A percentile compares a stretch with the other conserved stretches of the same genome.
phyloP scores from a whole-genome alignment of 2,113 vertebrate genomes.

The Zosterops pallidus region DNA sequence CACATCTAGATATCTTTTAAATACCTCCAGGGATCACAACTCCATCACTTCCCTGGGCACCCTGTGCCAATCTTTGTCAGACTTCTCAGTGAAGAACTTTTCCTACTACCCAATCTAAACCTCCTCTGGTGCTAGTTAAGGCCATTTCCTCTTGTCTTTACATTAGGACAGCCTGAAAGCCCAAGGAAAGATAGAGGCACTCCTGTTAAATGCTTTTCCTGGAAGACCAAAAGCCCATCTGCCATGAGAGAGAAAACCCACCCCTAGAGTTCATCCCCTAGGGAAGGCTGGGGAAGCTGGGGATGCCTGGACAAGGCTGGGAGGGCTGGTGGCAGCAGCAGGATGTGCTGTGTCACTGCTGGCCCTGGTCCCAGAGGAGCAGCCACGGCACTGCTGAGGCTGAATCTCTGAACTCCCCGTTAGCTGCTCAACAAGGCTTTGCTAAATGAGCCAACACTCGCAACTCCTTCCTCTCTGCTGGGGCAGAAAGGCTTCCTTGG shows the following conservation, averaged over 20 bases:
- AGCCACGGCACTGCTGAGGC: neutral
- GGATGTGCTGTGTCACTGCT: slow-evolving; percentile 29
- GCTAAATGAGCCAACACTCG: neutral
- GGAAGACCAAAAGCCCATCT: neutral
- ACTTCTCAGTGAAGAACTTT: neutral
- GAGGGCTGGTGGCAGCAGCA: neutral
- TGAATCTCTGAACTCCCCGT: neutral
- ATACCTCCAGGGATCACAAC: neutral
- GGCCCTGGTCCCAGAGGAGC: neutral
- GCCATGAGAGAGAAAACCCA: accelerated
- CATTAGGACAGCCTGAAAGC: neutral
- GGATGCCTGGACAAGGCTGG: neutral
- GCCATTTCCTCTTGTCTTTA: neutral
- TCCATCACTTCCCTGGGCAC: neutral
- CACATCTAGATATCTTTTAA: neutral
- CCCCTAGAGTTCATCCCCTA: neutral
- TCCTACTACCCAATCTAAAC: neutral
- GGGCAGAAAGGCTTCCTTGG: neutral
- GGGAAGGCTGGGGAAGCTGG: neutral
- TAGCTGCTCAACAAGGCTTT: slow-evolving; percentile 12
- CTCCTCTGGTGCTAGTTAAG: neutral
- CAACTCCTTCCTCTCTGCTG: neutral
- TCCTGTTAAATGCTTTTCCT: neutral
- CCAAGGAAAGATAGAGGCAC: neutral
- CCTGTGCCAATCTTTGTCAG: neutral